Evolutionary conservation across 1,140 invertebrate genomes (phyloP).

Genomic region (Meteorus sp.): DNA sequence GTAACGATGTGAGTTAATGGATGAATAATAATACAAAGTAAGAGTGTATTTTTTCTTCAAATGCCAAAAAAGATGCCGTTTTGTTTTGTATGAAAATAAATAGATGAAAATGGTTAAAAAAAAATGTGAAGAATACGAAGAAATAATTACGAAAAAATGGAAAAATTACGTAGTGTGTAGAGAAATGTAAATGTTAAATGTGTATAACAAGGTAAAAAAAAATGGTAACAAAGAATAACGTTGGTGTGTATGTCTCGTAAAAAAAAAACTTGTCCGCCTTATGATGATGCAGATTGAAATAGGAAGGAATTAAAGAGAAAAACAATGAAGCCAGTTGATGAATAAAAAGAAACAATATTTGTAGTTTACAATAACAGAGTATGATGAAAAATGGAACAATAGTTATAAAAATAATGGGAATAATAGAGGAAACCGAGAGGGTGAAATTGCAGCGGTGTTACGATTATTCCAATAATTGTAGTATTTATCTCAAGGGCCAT

Average conservation of each 20-base stretch:
- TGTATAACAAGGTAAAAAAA: conserved; percentile 36
- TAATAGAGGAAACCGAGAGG: neutral
- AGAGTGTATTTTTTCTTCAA: conserved; percentile 58
- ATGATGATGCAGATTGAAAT: conserved; percentile 48
- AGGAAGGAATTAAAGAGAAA: conserved; percentile 40
- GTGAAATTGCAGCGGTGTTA: conserved; percentile 36
- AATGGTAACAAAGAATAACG: conserved; percentile 30
- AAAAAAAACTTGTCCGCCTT: conserved; percentile 53
- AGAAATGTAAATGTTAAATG: conserved; percentile 38
- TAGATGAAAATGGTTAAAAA: conserved; percentile 44
- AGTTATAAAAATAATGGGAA: conserved; percentile 32
- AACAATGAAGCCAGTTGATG: too few species aligned
- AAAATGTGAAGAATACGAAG: conserved; percentile 32
- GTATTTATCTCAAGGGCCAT: neutral
- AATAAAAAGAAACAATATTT: too few species aligned
- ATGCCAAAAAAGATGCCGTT: conserved; percentile 59
- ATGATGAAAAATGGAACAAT: conserved; percentile 41
- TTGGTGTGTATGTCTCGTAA: conserved; percentile 50
- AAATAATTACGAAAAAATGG: too few species aligned
- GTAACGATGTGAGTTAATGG: conserved; percentile 30
- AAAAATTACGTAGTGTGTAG: conserved; percentile 34
- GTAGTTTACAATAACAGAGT: conserved; percentile 46
- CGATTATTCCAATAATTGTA: conserved; percentile 36
- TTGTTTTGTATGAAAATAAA: conserved; percentile 53
- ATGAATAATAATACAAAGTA: conserved; percentile 32